Evolutionary conservation across 2,113 vertebrate species (phyloP).

Genomic region (Hoplias malabaricus): DNA sequence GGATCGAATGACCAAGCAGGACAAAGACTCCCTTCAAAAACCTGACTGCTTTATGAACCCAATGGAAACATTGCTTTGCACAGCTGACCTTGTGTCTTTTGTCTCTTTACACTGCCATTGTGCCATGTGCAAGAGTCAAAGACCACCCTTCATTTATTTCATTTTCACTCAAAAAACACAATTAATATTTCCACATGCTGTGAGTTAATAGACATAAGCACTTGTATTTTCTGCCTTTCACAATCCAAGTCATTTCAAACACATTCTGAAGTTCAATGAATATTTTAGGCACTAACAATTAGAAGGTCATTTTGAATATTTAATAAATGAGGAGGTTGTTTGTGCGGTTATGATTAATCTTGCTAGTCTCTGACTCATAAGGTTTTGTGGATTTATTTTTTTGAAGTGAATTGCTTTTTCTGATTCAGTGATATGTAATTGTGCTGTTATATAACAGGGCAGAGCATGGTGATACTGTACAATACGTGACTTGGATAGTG

Average conservation of each 20-base stretch:
- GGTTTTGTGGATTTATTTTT: background rate
- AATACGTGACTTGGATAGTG: background rate
- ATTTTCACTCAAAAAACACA: too few species aligned
- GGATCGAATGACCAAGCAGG: constrained; percentile 24
- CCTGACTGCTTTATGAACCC: constrained; percentile 15
- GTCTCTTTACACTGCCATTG: background rate
- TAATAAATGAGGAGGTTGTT: too few species aligned
- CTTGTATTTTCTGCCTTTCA: too few species aligned
- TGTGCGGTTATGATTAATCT: background rate
- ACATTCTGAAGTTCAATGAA: too few species aligned
- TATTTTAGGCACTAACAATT: too few species aligned
- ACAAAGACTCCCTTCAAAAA: constrained; percentile 12
- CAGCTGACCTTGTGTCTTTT: constrained; percentile 9
- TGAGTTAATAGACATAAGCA: too few species aligned
- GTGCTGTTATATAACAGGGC: background rate
- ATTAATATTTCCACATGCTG: too few species aligned
- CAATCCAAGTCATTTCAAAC: too few species aligned
- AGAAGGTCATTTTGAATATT: too few species aligned
- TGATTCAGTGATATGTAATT: background rate
- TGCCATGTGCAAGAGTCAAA: too few species aligned
- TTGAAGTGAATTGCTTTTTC: background rate
- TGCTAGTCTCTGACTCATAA: background rate
- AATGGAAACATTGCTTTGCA: background rate
- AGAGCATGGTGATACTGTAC: background rate
- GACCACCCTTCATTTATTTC: too few species aligned